Percentiles rank a stretch among this genome's conserved stretches.
These are phyloP conservation scores for Dinoponera quadriceps DNA, from an alignment of 1,140 invertebrate species.

Conservation along the genomic window DNA sequence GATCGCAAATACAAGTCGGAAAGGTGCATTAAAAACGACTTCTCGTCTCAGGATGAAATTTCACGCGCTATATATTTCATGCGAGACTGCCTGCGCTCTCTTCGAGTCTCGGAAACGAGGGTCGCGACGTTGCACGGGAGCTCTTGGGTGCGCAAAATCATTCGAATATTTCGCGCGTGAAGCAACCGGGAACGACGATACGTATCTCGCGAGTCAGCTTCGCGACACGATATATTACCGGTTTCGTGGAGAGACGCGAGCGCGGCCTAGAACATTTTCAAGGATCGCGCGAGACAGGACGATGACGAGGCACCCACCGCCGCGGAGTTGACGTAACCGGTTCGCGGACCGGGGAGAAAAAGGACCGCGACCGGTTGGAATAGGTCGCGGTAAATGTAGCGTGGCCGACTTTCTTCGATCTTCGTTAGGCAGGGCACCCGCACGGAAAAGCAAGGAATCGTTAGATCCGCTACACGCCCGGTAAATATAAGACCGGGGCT, in stretches of 20 bases:
- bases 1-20: too few relatives aligned
- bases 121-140: not conserved
- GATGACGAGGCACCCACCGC: conserved; percentile 7
- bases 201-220: not conserved
- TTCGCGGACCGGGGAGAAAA: conserved; percentile 24
- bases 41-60: too few relatives aligned
- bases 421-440: conserved; percentile 45
- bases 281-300: conserved; percentile 10
- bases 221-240: not conserved
- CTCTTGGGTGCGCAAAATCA: not conserved
- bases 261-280: conserved; percentile 27
- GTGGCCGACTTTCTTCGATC: conserved; percentile 51
- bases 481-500: conserved; percentile 31
- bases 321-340: conserved; percentile 28
- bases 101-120: not conserved
- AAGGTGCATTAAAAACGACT: too few relatives aligned
- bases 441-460: conserved; percentile 55
- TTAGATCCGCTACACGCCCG: conserved; percentile 57
- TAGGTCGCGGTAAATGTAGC: conserved; percentile 45
- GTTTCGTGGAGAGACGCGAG: not conserved
- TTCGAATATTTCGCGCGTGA: not conserved
- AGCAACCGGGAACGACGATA: not conserved
- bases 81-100: too few relatives aligned
- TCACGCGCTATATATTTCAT: too few relatives aligned
- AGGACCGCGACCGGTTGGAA: conserved; percentile 22